These are phyloP conservation scores for Falco biarmicus DNA, from an alignment of 2,797 vertebrate species.

Conservation along the genomic window DNA sequence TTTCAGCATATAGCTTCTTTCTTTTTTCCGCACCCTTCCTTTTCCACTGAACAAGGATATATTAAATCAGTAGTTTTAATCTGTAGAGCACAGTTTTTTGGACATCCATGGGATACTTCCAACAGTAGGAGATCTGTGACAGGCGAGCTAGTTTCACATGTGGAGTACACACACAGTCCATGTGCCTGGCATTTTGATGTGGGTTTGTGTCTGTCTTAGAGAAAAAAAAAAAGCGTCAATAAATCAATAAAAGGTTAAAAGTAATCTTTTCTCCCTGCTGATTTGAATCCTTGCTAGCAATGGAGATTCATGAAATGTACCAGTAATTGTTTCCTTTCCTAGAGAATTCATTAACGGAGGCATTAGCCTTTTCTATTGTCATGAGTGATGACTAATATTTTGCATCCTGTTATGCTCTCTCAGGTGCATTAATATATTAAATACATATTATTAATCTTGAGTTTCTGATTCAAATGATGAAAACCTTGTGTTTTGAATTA, in stretches of 20 bases:
- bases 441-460: neutral
- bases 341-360: conserved; percentile 21
- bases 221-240: neutral
- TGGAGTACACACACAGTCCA: fast-evolving
- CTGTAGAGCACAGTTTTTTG: neutral
- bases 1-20: neutral
- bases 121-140: neutral
- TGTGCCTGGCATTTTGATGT: neutral
- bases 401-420: neutral
- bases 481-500: neutral
- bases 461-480: neutral
- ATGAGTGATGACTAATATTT: neutral
- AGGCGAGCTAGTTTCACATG: neutral
- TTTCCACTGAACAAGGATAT: neutral
- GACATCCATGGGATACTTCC: neutral
- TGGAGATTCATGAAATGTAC: conserved; percentile 20
- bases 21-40: neutral
- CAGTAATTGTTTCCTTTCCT: conserved; percentile 42
- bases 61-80: neutral
- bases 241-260: conserved; percentile 56
- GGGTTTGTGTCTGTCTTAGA: neutral
- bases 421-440: conserved; percentile 1
- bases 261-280: conserved; percentile 22
- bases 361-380: conserved; percentile 16
- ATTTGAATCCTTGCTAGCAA: neutral